These are phyloP conservation scores for Lucinisca nassula DNA, from an alignment of 2,888 invertebrate genomes.

Conservation along the genomic window DNA sequence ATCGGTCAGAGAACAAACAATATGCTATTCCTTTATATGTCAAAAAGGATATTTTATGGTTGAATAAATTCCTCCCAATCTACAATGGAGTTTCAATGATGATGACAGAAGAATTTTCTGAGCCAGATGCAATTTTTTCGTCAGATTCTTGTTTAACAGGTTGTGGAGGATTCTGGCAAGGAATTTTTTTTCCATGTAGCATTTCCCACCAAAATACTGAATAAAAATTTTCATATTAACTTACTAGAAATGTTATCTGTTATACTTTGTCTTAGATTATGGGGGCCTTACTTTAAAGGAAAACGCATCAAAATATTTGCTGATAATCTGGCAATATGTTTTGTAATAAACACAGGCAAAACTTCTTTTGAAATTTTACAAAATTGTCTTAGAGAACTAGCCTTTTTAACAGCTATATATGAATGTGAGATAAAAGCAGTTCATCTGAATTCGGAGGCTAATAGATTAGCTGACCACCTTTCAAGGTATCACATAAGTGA, in stretches of 20 bases:
- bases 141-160: conserved; percentile 33
- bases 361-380: conserved; percentile 8
- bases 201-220: conserved; percentile 19
- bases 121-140: conserved; percentile 4
- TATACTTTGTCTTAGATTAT: conserved; percentile 22
- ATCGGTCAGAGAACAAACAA: background rate
- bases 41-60: no score
- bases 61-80: no score
- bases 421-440: conserved; percentile 25
- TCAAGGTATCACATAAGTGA: no score
- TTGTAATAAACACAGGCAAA: conserved; percentile 23
- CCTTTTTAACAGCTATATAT: conserved; percentile 11
- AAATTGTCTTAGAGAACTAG: conserved; percentile 32
- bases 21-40: background rate
- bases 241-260: conserved; percentile 29
- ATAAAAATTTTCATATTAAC: conserved; percentile 14
- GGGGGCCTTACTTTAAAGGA: background rate
- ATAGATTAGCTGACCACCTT: no score
- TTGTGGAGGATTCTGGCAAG: conserved; percentile 25
- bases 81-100: conserved; percentile 24
- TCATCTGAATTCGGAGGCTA: no score
- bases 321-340: conserved; percentile 14
- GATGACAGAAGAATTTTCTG: conserved; percentile 4
- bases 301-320: background rate
- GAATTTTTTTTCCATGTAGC: conserved; percentile 12